Base-by-base conservation (phyloP, 2,888 invertebrate genomes). In the Conomelus anceps region DNA sequence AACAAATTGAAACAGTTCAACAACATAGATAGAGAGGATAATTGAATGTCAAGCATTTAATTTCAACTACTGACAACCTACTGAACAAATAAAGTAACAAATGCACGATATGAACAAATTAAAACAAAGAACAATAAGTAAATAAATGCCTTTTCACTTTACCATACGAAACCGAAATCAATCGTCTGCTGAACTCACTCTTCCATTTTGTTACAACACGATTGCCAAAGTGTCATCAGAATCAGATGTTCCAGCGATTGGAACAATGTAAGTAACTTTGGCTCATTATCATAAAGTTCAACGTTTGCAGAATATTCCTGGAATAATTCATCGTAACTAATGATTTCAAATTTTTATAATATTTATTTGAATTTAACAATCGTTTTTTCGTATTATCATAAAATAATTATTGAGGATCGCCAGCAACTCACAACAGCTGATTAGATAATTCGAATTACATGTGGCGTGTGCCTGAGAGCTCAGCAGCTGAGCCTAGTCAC, bases 151-250 rank as follows among this genome's bases (percentile, higher is more conserved):
- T 26, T 41, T 29, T 63, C 6, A n/a, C n/a, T 63, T 63, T 13
- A 63, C 63, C 63, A 63, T 63, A 63, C n/a, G 63, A 63, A 63
- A 63, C 63, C 63, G 63, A 63, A 63, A 63, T 63, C 26, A 85
- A 26, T 85, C 85, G 88, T 88, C 88, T 88, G 88, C 88, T 84
- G 29, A 88, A 22, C 84, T n/a, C 22, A 22, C 29, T 84, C 23
- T 22, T 84, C 84, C 86, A 86, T 88, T 88, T 88, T 22, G 85
- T 88, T 88, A 88, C 88, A 24, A 85, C 88, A 88, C 88, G 85
- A 88, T 88, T 88, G 88, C 88, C 88, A 88, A 88, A 86, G 86
- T 86, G 86, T 86, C 86, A 86, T 86, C 86, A 86, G 22, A 26
- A 63, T 63, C 63, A 63, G 20, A 63, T 63, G 63, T 63, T 63